Evolutionary conservation across 2,797 vertebrate species (phyloP).

Genomic region (Siniperca scherzeri): DNA sequence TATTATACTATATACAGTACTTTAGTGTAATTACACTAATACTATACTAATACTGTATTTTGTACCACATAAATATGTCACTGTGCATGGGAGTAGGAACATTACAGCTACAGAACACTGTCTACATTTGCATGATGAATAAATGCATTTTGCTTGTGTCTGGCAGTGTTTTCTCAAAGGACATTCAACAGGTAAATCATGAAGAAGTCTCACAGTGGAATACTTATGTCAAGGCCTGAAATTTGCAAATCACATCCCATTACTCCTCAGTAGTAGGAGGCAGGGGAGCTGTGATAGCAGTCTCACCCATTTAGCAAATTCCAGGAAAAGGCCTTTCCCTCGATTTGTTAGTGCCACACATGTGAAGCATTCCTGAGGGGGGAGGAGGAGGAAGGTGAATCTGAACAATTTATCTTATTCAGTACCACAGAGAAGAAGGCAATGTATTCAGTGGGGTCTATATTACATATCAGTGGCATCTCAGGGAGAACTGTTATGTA

Average conservation of each 20-base stretch:
- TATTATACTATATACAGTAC: background rate
- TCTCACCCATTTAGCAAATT: conserved; percentile 38
- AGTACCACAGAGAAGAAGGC: conserved; percentile 9
- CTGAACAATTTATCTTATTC: conserved; percentile 14
- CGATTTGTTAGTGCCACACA: conserved; percentile 56
- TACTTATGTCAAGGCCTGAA: conserved; percentile 31
- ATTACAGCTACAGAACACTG: background rate
- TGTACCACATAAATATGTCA: background rate
- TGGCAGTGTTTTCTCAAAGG: background rate
- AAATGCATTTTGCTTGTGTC: background rate
- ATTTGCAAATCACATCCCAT: conserved; percentile 29
- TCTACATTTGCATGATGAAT: conserved; percentile 1
- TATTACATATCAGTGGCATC: background rate
- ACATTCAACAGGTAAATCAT: background rate
- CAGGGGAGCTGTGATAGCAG: conserved; percentile 14
- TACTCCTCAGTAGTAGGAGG: conserved; percentile 9
- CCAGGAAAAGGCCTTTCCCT: conserved; percentile 57
- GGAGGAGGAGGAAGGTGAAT: conserved; percentile 16
- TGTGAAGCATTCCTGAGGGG: conserved; percentile 57
- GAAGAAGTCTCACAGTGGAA: background rate
- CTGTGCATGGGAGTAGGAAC: background rate
- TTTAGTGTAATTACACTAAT: no score
- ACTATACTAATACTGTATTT: background rate
- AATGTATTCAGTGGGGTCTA: background rate
- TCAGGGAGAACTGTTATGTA: background rate